A percentile compares a stretch with the other conserved stretches of the same genome.
Evolutionary conservation across 2,888 invertebrate genomes (phyloP).

Genomic region (Euproctis similis): DNA sequence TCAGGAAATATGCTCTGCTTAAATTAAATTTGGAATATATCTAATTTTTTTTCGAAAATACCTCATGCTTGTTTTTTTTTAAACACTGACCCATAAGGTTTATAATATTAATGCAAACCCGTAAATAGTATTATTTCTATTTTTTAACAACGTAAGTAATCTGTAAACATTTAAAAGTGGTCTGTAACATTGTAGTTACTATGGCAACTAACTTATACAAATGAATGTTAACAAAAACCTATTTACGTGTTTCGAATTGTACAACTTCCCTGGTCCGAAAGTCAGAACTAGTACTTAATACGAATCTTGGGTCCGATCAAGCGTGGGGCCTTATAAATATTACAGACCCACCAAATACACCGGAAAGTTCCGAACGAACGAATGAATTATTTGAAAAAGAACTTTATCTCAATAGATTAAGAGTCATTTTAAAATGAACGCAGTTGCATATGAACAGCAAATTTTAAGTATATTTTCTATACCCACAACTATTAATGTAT

Average conservation of each 20-base stretch:
- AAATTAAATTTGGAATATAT: too few species aligned
- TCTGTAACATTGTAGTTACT: conserved; percentile 1
- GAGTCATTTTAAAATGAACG: conserved; percentile 22
- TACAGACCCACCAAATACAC: too few species aligned
- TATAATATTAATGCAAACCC: too few species aligned
- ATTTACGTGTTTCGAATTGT: conserved; percentile 47
- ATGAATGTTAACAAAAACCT: conserved; percentile 40
- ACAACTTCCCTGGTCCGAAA: conserved; percentile 49
- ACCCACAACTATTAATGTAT: conserved; percentile 71
- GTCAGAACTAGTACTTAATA: conserved; percentile 42
- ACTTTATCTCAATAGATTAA: conserved; percentile 22
- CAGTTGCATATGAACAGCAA: conserved; percentile 28
- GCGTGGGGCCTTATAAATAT: too few species aligned
- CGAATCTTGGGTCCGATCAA: conserved; percentile 64
- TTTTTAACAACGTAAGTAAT: too few species aligned
- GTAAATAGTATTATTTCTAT: too few species aligned
- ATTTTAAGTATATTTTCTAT: conserved; percentile 50
- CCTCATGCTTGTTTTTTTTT: too few species aligned
- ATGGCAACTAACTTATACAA: conserved; percentile 14
- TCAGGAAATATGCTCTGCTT: too few species aligned
- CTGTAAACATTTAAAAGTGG: too few species aligned
- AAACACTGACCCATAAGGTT: too few species aligned
- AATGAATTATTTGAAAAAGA: conserved; percentile 13
- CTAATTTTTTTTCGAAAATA: too few species aligned
- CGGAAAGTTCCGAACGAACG: conserved; percentile 26